Base-by-base conservation (phyloP, 2,888 invertebrate genomes). In the Antheraea yamamai region DNA sequence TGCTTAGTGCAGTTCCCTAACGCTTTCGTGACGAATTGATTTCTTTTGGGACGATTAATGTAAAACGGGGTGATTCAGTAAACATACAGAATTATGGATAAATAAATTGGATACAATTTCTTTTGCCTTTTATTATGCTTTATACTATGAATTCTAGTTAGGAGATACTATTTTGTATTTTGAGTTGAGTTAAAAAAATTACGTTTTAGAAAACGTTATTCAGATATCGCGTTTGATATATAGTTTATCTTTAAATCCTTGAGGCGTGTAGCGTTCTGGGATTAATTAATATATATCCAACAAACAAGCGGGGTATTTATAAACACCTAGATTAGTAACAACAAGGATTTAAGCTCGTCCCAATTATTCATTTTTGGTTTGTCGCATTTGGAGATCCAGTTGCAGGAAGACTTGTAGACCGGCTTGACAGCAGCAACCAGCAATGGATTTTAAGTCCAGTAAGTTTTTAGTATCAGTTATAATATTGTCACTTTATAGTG, bases 1-100 rank as follows among this genome's bases (percentile, higher is more conserved):
- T 66, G 64, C 30, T 30, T 12, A 16, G 64, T 16, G 26, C 30
- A 16, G 16, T 16, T 16, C 64, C 64, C 26, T 20, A 16, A 66
- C 64, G 64, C 16, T 6, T 26, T 26, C 64, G 64, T 66, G 16
- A 66, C 64, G 30, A 66, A 66, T 66, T 66, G 64, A 66, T 66
- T 66, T 66, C 64, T 14, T 30, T 66, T 66, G 10, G 64, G 64
- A 30, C 64, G 16, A 66, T 30, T 66, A 66, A 30, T 66, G 26
- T 16, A 66, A 30, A 66, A 30, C 0, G 26, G 30, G 16, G 30
- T 30, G 0, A 6, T 16, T 66, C 16, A 30, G 26, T 26, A 30
- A 30, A 30, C 30, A 16, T 66, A 26, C 26, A 66, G 14, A 26
- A 66, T 30, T 30, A 66, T 30, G 1, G 23, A 64, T 26, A 26